These are phyloP conservation scores for Erebia aethiops DNA, from an alignment of 2,888 invertebrate genomes.

Conservation along the genomic window DNA sequence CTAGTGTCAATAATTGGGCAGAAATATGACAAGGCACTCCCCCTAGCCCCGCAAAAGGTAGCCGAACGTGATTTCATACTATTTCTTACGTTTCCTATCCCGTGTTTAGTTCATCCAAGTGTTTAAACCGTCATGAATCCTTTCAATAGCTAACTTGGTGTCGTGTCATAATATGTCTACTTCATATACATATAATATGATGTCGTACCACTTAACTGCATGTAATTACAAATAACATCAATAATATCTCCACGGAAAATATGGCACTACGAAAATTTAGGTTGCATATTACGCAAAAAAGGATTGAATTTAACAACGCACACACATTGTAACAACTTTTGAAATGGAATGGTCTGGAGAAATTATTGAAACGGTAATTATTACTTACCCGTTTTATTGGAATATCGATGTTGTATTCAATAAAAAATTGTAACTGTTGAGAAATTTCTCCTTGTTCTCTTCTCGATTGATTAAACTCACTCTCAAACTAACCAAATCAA, in stretches of 20 bases:
- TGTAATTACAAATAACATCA: slow-evolving; percentile 15
- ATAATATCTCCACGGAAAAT: slow-evolving; percentile 31
- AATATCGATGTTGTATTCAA: slow-evolving; percentile 29
- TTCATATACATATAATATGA: background rate
- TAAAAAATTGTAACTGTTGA: slow-evolving; percentile 30
- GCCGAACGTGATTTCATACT: no score
- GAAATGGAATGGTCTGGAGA: slow-evolving; percentile 23
- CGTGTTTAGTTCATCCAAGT: no score
- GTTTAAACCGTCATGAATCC: no score
- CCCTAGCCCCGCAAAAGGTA: no score
- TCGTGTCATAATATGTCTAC: slow-evolving; percentile 5
- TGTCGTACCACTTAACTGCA: slow-evolving; percentile 27
- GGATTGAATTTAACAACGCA: slow-evolving; percentile 9
- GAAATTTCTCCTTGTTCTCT: slow-evolving; percentile 37
- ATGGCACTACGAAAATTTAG: background rate
- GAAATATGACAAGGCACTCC: no score
- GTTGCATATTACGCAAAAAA: slow-evolving; percentile 14
- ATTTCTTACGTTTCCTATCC: no score
- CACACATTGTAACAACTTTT: background rate
- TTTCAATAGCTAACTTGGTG: background rate
- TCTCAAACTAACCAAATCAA: background rate
- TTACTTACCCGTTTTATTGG: slow-evolving; percentile 21
- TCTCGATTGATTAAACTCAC: slow-evolving; percentile 1
- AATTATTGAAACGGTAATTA: slow-evolving; percentile 35
- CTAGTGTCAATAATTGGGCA: no score